Conservation (phyloP, 2,888 invertebrate genomes). For the Drosophila pseudotalamancana region DNA sequence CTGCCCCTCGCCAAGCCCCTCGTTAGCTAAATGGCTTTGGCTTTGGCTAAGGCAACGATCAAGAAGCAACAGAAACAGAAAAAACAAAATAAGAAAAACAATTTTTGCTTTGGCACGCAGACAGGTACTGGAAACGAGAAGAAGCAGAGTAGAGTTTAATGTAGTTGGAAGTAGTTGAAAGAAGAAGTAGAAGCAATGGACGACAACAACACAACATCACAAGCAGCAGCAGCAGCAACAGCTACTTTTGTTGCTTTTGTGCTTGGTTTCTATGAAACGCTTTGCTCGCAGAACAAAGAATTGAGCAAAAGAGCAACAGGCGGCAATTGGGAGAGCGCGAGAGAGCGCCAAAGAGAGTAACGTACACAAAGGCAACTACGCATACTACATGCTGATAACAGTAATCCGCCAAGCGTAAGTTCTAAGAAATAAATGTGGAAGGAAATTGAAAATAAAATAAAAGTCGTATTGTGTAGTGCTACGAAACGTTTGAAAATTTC, state of each 20-base stretch:
- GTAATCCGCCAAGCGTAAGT: constrained; percentile 35
- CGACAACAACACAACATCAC: constrained; percentile 13
- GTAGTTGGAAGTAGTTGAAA: constrained; percentile 14
- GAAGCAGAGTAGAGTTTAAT: constrained; percentile 18
- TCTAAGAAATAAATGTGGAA: constrained; percentile 11
- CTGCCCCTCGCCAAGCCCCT: constrained; percentile 1
- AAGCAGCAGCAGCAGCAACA: constrained; percentile 8
- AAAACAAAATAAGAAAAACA: constrained; percentile 16
- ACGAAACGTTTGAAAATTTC: not conserved
- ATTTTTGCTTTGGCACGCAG: constrained; percentile 49
- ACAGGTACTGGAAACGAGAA: constrained; percentile 47
- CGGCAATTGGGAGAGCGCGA: not conserved
- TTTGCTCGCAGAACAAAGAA: constrained; percentile 32
- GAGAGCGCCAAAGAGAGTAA: not conserved
- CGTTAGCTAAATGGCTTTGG: constrained; percentile 44
- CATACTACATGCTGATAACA: constrained; percentile 44
- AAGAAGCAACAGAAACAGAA: constrained; percentile 5
- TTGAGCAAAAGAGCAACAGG: not conserved
- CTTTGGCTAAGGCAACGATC: constrained; percentile 30
- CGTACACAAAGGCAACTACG: constrained; percentile 10
- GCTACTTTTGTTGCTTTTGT: constrained; percentile 1
- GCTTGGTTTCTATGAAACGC: constrained; percentile 34
- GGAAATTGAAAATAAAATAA: not conserved
- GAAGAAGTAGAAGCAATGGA: constrained; percentile 21
- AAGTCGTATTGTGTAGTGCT: no score